Conservation (phyloP, 2,888 invertebrate genomes). For the Neuroscelio doddi region DNA sequence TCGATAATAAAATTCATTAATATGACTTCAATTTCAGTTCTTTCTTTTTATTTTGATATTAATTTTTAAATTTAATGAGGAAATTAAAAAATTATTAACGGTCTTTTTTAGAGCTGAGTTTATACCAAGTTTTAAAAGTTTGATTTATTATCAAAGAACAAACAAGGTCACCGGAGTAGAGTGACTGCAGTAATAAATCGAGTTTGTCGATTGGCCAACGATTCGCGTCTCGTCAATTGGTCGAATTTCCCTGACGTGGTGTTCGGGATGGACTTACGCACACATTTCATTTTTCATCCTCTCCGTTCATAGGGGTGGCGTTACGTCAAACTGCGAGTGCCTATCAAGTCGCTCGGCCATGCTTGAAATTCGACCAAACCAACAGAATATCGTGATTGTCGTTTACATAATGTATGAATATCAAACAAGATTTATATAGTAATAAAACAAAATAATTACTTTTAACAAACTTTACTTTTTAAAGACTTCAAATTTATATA, state of each 20-base stretch:
- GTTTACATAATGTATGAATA: not conserved
- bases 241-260: conserved; percentile 55
- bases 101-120: too few species aligned
- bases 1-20: too few species aligned
- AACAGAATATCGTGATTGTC: conserved; percentile 54
- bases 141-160: too few species aligned
- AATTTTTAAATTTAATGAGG: too few species aligned
- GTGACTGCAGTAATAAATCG: conserved; percentile 40
- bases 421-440: too few species aligned
- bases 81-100: too few species aligned
- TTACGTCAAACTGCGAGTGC: conserved; percentile 49
- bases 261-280: not conserved
- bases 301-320: conserved; percentile 49
- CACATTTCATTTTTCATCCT: conserved; percentile 48
- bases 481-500: too few species aligned
- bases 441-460: too few species aligned
- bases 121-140: too few species aligned
- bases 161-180: conserved; percentile 58
- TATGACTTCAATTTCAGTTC: too few species aligned
- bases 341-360: conserved; percentile 63
- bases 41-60: too few species aligned
- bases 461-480: too few species aligned
- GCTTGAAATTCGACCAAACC: conserved; percentile 61
- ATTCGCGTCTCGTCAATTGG: conserved; percentile 59
- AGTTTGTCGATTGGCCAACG: conserved; percentile 62